Base-by-base conservation (phyloP, 2,888 invertebrate species). In the Masnerella sp. region DNA sequence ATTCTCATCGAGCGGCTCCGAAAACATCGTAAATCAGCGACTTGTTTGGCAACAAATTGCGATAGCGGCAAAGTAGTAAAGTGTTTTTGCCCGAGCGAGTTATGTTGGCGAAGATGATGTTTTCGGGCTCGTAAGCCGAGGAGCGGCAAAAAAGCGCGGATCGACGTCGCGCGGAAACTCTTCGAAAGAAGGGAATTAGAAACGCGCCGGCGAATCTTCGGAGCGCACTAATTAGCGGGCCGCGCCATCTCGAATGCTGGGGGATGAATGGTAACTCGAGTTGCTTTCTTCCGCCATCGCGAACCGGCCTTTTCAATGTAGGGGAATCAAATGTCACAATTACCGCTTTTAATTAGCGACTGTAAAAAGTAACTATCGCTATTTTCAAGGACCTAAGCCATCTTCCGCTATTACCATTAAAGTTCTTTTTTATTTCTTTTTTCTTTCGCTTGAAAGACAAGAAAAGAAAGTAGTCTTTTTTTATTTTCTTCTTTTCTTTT, bases 341-440 rank as follows among this genome's bases (percentile, higher is more conserved):
- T 58, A 69, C 69, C 17, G 67, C 40, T 74, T 77, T 76, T 78
- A 78, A 78, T 78, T 78, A 76, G 75, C 67, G 22, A 25, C 12
- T 62, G 54, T 59, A 76, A 56, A 51, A 69, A 61, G 61, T 72
- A 36, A 65, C 59, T 14, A 20, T 47, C 45, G 18, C 34, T 40
- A 17, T 25, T 40, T 40, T 52, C 38, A 1, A 8, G 5, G 14
- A 40, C n/a, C n/a, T n/a, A n/a, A n/a, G n/a, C n/a, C n/a, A n/a
- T n/a, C n/a, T n/a, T n/a, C n/a, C n/a, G n/a, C n/a, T n/a, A n/a
- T n/a, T n/a, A n/a, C n/a, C n/a, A n/a, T n/a, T n/a, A n/a, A n/a
- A n/a, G n/a, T n/a, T n/a, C n/a, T n/a, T n/a, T n/a, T n/a, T n/a
- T n/a, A n/a, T n/a, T n/a, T n/a, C n/a, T n/a, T n/a, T n/a, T n/a